These are phyloP conservation scores for Gymnopithys bicolor DNA, from an alignment of 2,797 vertebrate species.

Conservation along the genomic window DNA sequence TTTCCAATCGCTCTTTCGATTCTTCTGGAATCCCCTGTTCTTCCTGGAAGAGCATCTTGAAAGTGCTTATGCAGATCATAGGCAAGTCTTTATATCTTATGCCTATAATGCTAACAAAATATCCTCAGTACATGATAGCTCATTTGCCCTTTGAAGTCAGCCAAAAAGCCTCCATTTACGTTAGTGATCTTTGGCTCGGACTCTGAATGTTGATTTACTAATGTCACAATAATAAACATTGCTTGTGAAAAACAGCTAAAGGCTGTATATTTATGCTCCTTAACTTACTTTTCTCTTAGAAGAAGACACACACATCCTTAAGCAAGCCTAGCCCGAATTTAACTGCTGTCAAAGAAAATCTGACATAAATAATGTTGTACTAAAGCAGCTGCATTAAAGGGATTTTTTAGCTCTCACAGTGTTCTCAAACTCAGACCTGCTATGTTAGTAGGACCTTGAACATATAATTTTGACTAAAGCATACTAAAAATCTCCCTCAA, in stretches of 20 bases:
- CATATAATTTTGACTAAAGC: not conserved
- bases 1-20: not conserved
- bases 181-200: not conserved
- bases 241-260: not conserved
- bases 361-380: not conserved
- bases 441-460: not conserved
- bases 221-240: not conserved
- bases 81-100: not conserved
- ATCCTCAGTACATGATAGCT: not conserved
- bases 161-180: not conserved
- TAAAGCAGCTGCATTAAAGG: not conserved
- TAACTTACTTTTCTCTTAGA: not conserved
- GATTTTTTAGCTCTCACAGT: not conserved
- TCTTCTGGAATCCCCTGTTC: not conserved
- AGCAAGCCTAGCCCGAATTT: not conserved
- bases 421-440: not conserved
- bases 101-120: not conserved
- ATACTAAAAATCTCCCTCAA: not conserved
- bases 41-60: not conserved
- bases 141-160: not conserved
- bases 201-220: not conserved
- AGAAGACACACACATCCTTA: not conserved
- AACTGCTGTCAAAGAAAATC: not conserved
- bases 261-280: not conserved
- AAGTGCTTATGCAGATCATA: not conserved